Evolutionary conservation across 64 coral and sea anemone species (phyloP).

Genomic region (Astreopora myriophthalma): DNA sequence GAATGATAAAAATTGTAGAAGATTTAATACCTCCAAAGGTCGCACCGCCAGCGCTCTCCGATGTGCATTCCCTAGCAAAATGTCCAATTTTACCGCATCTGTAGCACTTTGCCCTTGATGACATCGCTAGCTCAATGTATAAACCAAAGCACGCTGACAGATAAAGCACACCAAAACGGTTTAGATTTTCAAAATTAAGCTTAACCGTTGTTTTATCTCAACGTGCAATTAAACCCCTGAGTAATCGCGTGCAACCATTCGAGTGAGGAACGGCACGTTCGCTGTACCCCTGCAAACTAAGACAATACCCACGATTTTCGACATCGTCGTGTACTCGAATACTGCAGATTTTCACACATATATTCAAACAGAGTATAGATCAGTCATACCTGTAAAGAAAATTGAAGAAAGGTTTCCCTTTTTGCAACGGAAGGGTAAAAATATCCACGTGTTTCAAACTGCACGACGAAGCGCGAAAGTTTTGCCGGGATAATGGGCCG

Average conservation of each 20-base stretch:
- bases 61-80: constrained; percentile 54
- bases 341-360: not conserved
- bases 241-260: not conserved
- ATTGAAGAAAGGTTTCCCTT: not conserved
- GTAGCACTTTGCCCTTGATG: constrained; percentile 58
- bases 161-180: not conserved
- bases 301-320: not conserved
- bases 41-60: not conserved
- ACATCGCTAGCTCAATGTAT: constrained; percentile 19
- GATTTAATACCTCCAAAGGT: constrained; percentile 48
- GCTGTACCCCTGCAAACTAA: not conserved
- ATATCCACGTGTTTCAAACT: constrained; percentile 9
- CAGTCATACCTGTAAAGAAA: not conserved
- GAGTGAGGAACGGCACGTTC: not conserved
- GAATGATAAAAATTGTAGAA: not conserved
- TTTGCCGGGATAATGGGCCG: not conserved
- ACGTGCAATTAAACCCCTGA: not conserved
- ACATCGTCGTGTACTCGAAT: not conserved
- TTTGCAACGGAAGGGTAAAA: not conserved
- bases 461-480: not conserved
- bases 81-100: constrained; percentile 45
- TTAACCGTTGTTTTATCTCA: not conserved
- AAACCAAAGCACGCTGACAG: not conserved
- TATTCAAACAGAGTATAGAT: not conserved
- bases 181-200: not conserved